phyloP scores from a whole-genome alignment of 2,113 vertebrate genomes.

The Equus quagga region DNA sequence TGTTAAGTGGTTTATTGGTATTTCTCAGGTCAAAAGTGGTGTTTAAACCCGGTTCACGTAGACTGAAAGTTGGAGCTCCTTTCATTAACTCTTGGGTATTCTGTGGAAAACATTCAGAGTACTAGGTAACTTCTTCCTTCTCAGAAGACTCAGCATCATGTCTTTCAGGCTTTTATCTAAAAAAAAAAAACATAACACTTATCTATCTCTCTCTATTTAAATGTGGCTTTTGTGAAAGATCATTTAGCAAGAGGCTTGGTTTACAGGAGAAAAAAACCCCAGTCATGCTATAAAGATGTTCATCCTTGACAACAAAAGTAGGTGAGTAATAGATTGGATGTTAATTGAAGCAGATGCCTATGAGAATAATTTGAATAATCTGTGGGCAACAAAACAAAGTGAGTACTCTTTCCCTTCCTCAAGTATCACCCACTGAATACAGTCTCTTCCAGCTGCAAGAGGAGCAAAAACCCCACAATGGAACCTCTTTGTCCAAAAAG shows the following conservation, averaged over 20 bases:
- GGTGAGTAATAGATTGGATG: constrained; percentile 29
- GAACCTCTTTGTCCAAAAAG: not conserved
- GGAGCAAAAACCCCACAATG: not conserved
- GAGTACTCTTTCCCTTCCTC: not conserved
- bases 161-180: constrained; percentile 22
- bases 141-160: not conserved
- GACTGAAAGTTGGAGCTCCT: not conserved
- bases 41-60: not conserved
- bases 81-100: not conserved
- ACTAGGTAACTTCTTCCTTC: not conserved
- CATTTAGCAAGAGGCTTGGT: constrained; percentile 61
- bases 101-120: not conserved
- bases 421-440: not conserved
- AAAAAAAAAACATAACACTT: not conserved
- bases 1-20: not conserved
- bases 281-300: constrained; percentile 49
- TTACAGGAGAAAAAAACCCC: constrained; percentile 25
- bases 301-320: constrained; percentile 64
- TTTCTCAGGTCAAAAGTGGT: not conserved
- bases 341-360: constrained; percentile 62
- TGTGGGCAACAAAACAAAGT: not conserved
- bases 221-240: constrained; percentile 32
- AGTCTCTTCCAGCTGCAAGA: not conserved
- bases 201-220: not conserved
- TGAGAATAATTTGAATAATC: constrained; percentile 62